phyloP scores from a whole-genome alignment of 1,140 invertebrate species.

The Zelostemma sp. region DNA sequence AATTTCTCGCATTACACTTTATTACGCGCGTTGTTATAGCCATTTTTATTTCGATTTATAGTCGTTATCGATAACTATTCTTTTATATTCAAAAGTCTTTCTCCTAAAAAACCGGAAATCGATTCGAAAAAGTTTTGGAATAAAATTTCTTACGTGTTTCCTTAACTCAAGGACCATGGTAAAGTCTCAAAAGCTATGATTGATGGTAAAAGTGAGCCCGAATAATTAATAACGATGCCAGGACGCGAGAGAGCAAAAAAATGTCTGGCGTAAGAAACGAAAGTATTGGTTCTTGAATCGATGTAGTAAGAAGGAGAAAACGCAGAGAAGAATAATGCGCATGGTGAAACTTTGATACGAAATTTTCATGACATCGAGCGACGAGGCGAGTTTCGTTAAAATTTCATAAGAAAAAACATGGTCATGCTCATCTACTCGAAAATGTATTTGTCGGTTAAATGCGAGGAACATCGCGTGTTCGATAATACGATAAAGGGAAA shows the following conservation, averaged over 20 bases:
- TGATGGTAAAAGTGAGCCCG: too few relatives aligned
- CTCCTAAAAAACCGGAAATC: too few relatives aligned
- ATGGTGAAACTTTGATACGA: constrained; percentile 4
- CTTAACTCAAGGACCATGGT: too few relatives aligned
- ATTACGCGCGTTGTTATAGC: neutral
- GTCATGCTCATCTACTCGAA: neutral
- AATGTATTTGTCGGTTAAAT: neutral
- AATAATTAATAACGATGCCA: too few relatives aligned
- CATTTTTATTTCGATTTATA: neutral
- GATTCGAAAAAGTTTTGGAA: too few relatives aligned
- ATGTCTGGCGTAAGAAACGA: too few relatives aligned
- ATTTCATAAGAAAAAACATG: neutral
- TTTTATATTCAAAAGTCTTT: too few relatives aligned
- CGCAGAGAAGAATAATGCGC: neutral
- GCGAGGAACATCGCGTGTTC: neutral
- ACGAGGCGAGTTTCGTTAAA: constrained; percentile 5
- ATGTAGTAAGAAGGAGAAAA: neutral
- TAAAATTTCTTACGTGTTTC: too few relatives aligned
- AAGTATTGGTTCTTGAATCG: too few relatives aligned
- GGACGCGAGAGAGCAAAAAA: too few relatives aligned
- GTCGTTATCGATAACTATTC: too few relatives aligned
- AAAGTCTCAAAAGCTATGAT: too few relatives aligned
- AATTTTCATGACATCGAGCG: neutral
- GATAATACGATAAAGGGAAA: neutral
- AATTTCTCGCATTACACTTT: constrained; percentile 7